Percentiles rank a stretch among this genome's conserved stretches.
Conservation (phyloP, 2,113 vertebrate species). For the Entosphenus tridentatus region DNA sequence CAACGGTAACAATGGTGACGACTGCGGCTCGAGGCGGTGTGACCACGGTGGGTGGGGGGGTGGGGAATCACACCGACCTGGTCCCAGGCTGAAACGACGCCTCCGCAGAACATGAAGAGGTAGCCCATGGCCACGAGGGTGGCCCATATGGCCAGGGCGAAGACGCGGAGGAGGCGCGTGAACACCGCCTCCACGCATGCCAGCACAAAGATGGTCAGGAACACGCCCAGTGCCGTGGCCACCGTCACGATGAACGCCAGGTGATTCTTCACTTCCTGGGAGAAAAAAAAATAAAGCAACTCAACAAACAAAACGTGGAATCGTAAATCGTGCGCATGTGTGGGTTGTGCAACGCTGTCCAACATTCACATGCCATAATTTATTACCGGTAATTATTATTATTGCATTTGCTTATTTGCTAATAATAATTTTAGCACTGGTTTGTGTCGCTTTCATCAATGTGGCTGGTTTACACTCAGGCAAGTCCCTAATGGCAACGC, state of each 20-base stretch:
- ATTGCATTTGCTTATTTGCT: no score
- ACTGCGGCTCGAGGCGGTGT: no score
- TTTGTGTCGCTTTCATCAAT: no score
- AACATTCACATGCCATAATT: no score
- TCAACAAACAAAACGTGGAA: slow-evolving; percentile 6
- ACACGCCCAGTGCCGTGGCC: slow-evolving; percentile 74
- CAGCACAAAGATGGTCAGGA: slow-evolving; percentile 78
- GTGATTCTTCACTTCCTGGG: slow-evolving; percentile 66
- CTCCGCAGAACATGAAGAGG: slow-evolving; percentile 89
- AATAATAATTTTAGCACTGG: no score
- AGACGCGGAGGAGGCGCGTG: slow-evolving; percentile 72
- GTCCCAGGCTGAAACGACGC: slow-evolving; percentile 84
- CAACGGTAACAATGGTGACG: no score
- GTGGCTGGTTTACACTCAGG: no score
- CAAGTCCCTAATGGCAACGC: no score
- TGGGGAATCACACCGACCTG: slow-evolving; percentile 30
- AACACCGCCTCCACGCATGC: slow-evolving; percentile 85
- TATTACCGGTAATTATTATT: no score
- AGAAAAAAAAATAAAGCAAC: slow-evolving; percentile 10
- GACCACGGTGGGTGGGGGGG: no score
- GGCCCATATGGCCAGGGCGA: slow-evolving; percentile 78
- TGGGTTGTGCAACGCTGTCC: no score
- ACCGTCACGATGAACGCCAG: slow-evolving; percentile 86
- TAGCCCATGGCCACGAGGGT: slow-evolving; percentile 87
- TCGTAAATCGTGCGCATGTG: no score